Conservation (phyloP, 2,888 invertebrate species). For the Ommatoiulus sabulosus region DNA sequence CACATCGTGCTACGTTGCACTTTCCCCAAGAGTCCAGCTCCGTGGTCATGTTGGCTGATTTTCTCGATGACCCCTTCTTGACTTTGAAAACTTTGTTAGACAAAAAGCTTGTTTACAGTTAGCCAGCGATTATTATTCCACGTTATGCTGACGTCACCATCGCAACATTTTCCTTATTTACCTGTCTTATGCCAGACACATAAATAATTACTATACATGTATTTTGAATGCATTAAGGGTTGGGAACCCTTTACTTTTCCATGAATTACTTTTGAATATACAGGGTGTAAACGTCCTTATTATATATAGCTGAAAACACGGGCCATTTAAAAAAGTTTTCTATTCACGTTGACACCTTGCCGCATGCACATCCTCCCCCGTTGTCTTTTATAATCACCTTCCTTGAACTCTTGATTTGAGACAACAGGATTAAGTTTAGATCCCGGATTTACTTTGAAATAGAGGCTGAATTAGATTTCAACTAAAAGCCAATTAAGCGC, state of each 20-base stretch:
- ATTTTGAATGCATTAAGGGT: neutral
- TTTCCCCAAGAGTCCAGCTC: too few species aligned
- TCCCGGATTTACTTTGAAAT: neutral
- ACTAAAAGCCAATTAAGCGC: slow-evolving; percentile 17
- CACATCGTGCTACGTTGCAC: too few species aligned
- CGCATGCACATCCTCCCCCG: neutral
- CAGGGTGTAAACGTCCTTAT: neutral
- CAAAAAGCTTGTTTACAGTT: neutral
- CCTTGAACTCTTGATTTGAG: neutral
- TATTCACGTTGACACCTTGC: neutral
- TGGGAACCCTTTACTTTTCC: neutral
- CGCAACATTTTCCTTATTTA: neutral
- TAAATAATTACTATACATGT: neutral
- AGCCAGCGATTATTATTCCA: neutral
- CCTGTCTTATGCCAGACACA: neutral
- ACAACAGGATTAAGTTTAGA: slow-evolving; percentile 12
- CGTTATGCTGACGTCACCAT: neutral
- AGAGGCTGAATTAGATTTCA: neutral
- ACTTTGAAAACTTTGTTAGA: neutral
- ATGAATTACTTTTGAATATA: neutral
- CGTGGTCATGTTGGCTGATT: too few species aligned
- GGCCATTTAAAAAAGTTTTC: neutral
- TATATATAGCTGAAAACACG: neutral
- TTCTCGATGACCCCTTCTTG: too few species aligned
- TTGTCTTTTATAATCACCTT: neutral